Evolutionary conservation across 2,113 vertebrate genomes (phyloP), one percentile per base, ranked within the genome.

Genomic region (Odontophorus gujanensis): DNA sequence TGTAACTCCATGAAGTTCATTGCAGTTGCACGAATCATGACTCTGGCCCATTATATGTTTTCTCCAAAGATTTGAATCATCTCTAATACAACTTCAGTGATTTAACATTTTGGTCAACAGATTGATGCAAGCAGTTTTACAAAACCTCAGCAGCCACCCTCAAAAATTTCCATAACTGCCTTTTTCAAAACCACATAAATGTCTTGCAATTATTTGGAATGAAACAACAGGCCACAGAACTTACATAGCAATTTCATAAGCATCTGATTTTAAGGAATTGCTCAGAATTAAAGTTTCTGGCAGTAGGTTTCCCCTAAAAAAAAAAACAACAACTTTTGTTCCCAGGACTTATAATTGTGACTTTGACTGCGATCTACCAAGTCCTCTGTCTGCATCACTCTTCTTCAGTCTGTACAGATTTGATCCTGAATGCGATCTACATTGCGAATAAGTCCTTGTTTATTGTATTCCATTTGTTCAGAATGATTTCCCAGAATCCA

Each of bases 51-150:
- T 69, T 74, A 21, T 55, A 22, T 76, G 21, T 94, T 96, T 96
- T 71, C 67, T 91, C 75, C 87, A 42, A 95, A 92, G 59, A 87
- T 80, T 63, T 89, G 87, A 93, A 85, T 92, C 71, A 80, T 85
- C 59, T 82, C 6, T 59, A 78, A 45, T 22, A 58, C 32, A 76
- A 43, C 40, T 73, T 85, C 67, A 59, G 17, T 77, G 75, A 85
- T 87, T 73, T 79, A 76, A 85, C 10, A 26, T 82, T 85, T 87
- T 82, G 78, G 78, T 75, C 66, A 89, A 40, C 22, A 85, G 42
- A 74, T 22, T 51, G 50, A 74, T 93, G 77, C 28, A 55, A 92
- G 28, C 19, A 82, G 18, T 59, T 85, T 72, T 85, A n/a, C 19
- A 63, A 89, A 87, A 80, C 45, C 75, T 85, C 78, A 82, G 72